phyloP scores from a whole-genome alignment of 92 coral and sea anemone genomes.

The Porites rus region DNA sequence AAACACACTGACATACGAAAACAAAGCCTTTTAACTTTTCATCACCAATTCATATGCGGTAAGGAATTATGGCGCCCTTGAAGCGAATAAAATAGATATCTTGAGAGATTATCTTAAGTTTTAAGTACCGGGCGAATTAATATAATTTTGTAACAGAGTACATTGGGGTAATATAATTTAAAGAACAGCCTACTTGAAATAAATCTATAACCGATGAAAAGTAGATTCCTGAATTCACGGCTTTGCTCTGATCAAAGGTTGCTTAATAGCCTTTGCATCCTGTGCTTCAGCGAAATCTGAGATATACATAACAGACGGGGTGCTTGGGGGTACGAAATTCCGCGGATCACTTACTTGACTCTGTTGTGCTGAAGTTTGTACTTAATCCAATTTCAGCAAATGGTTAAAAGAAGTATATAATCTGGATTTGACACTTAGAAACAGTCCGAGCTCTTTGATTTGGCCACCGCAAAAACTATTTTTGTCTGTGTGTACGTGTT shows the following conservation, averaged over 20 bases:
- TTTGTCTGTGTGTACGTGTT: too few relatives aligned
- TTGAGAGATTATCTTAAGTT: slow-evolving; percentile 29
- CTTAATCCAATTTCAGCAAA: neutral
- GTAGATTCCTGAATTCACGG: neutral
- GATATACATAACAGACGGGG: neutral
- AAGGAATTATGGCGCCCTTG: slow-evolving; percentile 14
- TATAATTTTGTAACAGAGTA: neutral
- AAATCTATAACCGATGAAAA: neutral
- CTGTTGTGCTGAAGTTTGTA: neutral
- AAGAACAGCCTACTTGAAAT: neutral
- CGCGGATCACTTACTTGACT: too few relatives aligned
- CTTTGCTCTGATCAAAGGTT: too few relatives aligned
- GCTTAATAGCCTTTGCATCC: neutral
- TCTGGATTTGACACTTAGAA: neutral
- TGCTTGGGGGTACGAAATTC: too few relatives aligned
- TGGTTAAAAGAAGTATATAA: neutral
- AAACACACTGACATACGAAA: neutral
- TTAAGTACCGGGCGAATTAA: neutral
- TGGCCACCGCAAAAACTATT: too few relatives aligned
- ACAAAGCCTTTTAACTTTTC: slow-evolving; percentile 10
- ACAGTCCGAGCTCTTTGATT: neutral
- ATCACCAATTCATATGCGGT: slow-evolving; percentile 6
- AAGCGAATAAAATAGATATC: slow-evolving; percentile 24
- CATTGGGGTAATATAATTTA: neutral
- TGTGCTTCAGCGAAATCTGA: neutral